These are phyloP conservation scores for Lucilia cuprina DNA, from an alignment of 1,140 invertebrate species.

Conservation along the genomic window DNA sequence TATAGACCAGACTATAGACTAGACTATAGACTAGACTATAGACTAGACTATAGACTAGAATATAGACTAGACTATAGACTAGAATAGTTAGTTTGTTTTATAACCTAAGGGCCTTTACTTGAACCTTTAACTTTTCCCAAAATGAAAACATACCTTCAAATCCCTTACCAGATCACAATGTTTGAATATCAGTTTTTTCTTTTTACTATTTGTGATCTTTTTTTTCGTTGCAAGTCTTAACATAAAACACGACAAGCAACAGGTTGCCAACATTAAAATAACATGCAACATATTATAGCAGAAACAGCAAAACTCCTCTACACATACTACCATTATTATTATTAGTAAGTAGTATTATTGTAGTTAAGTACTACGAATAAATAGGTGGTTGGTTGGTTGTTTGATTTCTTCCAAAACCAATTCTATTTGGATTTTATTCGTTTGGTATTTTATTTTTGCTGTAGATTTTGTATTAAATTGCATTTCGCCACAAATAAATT, in stretches of 20 bases:
- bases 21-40: no score
- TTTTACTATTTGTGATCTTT: background rate
- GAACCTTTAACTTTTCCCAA: no score
- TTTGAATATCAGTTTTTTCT: background rate
- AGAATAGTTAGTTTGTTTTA: no score
- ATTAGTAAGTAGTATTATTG: background rate
- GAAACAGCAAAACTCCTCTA: background rate
- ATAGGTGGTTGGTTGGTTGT: background rate
- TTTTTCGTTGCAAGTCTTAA: background rate
- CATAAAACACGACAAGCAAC: slow-evolving; percentile 33
- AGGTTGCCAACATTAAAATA: slow-evolving; percentile 32
- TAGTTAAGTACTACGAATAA: background rate
- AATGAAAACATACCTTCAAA: no score
- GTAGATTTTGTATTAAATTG: background rate
- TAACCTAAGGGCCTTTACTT: no score
- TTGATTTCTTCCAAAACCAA: background rate
- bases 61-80: no score
- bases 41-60: no score
- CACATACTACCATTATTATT: background rate
- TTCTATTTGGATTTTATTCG: background rate
- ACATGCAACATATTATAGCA: slow-evolving; percentile 11
- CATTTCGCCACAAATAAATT: slow-evolving; percentile 8
- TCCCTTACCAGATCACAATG: no score
- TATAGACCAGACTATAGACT: no score
- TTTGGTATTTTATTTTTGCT: background rate